Base-by-base conservation (phyloP, 2,888 invertebrate genomes). In the Drosophila glabriapex region DNA sequence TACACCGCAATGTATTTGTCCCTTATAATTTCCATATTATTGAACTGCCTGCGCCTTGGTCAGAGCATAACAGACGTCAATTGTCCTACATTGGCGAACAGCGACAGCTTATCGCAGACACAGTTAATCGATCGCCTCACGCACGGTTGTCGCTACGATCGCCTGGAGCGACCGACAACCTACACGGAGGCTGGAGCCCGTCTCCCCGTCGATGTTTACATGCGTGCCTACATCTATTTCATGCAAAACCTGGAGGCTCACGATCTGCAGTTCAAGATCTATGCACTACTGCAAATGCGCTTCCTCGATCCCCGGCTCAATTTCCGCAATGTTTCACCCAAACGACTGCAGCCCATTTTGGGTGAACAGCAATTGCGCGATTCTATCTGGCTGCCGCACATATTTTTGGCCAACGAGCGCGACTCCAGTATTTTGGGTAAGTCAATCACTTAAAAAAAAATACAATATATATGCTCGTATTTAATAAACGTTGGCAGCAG, bases 241-340 rank as follows among this genome's bases (percentile, higher is more conserved):
- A 96, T 97, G 89, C 97, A 97, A 91, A 97, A 97, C 9, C 95
- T 97, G 43, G 97, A 96, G 93, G 96, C 96, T 0, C 97, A 97
- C 90, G 97, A 97, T 92, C 93, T 97, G 95, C 97, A 97, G 94
- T 97, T 97, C 92, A 97, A 97, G 92, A 95, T 97, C 37, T 97
- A 97, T 91, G 96, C 97, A 85, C 94, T 97, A 70, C 94, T 97
- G 2, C 97, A 97, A 93, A 95, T 97, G 76, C 95, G 97, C 25
- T 98, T 97, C 94, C 94, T 95, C 22, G 97, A 97, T 92, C 94
- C 95, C 0, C 94, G 97, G 14, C 93, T 97, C 14, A 95, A 95
- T 2, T 97, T 96, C 91, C 94, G 95, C 5, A 93, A 95, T 29
- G 95, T 96, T 64, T 96, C 96, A 0, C 96, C 96, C 1, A 94